Percentiles rank a stretch among this genome's conserved stretches.
These are phyloP conservation scores for Cryptophagus acutangulus DNA, from an alignment of 2,888 invertebrate species.

Conservation along the genomic window DNA sequence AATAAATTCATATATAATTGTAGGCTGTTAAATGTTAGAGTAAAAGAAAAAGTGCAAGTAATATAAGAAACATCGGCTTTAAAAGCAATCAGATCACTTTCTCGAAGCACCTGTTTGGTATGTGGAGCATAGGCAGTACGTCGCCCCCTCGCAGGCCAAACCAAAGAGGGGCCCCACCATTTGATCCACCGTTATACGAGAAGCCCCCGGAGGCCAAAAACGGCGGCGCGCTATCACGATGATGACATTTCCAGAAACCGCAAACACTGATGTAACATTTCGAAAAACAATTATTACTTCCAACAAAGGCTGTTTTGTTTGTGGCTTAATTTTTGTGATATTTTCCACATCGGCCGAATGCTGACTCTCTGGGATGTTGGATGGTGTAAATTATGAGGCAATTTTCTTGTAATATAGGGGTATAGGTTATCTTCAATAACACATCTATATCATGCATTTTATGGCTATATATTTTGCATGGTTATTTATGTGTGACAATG, in stretches of 20 bases:
- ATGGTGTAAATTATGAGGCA: conserved; percentile 33
- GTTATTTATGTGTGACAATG: conserved; percentile 30
- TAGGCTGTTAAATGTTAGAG: too few relatives aligned
- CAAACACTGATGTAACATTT: conserved; percentile 16
- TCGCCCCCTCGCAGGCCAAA: conserved; percentile 23
- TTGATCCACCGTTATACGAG: not conserved
- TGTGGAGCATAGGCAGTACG: conserved; percentile 34
- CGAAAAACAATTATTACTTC: conserved; percentile 27
- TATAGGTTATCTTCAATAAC: conserved; percentile 31
- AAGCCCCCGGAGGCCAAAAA: conserved; percentile 7
- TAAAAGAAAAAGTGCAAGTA: conserved; percentile 24
- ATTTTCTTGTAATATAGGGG: conserved; percentile 31
- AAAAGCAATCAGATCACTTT: conserved; percentile 35
- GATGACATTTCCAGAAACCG: conserved; percentile 27
- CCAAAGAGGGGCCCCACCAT: conserved; percentile 1
- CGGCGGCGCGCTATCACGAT: conserved; percentile 25
- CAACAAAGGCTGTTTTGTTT: conserved; percentile 16
- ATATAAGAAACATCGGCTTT: conserved; percentile 13
- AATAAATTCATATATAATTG: too few relatives aligned
- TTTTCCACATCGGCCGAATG: conserved; percentile 12
- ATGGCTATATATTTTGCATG: conserved; percentile 25
- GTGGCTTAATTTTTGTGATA: conserved; percentile 27
- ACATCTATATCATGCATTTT: conserved; percentile 32
- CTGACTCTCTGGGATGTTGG: conserved; percentile 2
- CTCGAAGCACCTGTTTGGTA: conserved; percentile 40